Evolutionary conservation across 2,113 vertebrate genomes (phyloP).

Genomic region (Rhea americana): DNA sequence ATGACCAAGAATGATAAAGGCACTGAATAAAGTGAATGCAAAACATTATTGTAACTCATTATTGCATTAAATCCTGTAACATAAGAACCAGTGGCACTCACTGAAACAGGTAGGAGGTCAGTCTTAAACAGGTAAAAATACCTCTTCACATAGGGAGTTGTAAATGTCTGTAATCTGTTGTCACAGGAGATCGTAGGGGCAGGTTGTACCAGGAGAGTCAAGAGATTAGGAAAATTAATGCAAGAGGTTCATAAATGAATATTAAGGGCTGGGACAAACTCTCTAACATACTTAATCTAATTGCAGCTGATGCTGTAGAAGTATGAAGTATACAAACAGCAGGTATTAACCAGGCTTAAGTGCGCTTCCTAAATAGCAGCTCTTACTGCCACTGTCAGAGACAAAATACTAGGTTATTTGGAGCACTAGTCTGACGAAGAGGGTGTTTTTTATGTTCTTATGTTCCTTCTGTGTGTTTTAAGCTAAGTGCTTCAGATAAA

Average conservation of each 20-base stretch:
- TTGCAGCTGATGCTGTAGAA: neutral
- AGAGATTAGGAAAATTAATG: neutral
- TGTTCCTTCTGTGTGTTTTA: neutral
- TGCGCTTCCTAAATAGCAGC: neutral
- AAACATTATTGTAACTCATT: neutral
- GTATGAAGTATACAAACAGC: neutral
- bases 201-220: neutral
- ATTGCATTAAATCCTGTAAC: neutral
- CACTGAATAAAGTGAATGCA: neutral
- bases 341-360: neutral
- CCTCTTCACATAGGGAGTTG: neutral
- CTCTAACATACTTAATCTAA: neutral
- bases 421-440: neutral
- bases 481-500: neutral
- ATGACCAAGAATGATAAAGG: neutral
- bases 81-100: neutral
- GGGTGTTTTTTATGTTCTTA: neutral
- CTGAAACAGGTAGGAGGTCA: neutral
- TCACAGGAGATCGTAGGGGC: neutral
- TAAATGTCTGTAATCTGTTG: neutral
- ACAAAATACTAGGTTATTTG: neutral
- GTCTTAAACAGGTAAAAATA: neutral
- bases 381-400: fast-evolving
- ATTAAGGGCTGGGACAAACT: neutral
- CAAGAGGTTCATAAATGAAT: neutral